A percentile compares a stretch with the other conserved stretches of the same genome.
phyloP scores from a whole-genome alignment of 2,113 vertebrate species.

The Eudorcas thomsonii region DNA sequence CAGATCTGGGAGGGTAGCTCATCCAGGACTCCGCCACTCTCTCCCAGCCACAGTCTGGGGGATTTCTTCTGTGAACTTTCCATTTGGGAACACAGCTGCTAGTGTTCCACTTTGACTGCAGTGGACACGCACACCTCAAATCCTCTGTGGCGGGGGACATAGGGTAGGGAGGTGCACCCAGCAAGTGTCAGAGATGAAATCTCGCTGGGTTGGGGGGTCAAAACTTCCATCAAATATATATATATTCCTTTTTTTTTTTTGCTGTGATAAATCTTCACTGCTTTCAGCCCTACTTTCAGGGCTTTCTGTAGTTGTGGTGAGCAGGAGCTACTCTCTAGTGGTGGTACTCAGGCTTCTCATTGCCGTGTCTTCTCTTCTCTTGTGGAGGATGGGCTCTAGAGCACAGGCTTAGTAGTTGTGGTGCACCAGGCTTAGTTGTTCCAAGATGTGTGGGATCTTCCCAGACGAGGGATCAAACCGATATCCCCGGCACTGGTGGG shows the following conservation, averaged over 20 bases:
- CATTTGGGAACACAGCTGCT: neutral
- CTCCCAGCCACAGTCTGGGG: neutral
- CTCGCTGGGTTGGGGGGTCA: neutral
- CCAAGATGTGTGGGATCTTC: neutral
- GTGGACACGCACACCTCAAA: neutral
- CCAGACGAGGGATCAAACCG: neutral
- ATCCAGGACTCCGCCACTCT: neutral
- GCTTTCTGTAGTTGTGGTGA: neutral
- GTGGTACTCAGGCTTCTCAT: neutral
- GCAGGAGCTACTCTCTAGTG: neutral
- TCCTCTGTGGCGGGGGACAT: neutral
- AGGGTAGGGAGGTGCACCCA: neutral
- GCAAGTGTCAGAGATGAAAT: no score
- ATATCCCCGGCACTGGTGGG: neutral
- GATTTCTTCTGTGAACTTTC: neutral
- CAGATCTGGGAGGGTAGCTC: neutral
- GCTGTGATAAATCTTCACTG: neutral
- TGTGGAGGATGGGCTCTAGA: neutral
- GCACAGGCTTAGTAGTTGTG: neutral
- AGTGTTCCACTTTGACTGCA: neutral
- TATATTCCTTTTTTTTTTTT: neutral
- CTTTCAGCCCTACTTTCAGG: neutral
- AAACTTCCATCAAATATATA: neutral
- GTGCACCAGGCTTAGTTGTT: neutral
- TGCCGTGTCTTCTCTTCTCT: neutral